Conservation (phyloP, 1,140 invertebrate genomes). For the Achatina immaculata region DNA sequence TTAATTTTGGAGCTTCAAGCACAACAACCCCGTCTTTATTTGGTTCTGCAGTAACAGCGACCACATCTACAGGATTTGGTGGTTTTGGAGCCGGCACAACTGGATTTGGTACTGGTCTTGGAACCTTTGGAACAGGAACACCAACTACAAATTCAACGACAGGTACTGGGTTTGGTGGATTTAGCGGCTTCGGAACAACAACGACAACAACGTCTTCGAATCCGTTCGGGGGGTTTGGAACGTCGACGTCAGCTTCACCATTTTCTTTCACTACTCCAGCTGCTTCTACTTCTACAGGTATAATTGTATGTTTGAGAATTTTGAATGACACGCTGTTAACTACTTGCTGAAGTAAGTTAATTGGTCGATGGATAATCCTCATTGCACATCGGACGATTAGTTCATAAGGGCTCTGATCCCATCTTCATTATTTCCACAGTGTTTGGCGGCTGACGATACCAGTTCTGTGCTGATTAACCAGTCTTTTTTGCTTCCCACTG, state of each 20-base stretch:
- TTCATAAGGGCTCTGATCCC: no score
- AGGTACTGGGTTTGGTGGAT: conserved; percentile 28
- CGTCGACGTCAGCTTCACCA: conserved; percentile 42
- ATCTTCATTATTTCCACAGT: no score
- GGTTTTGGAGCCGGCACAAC: conserved; percentile 32
- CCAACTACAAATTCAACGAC: conserved; percentile 34
- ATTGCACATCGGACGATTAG: no score
- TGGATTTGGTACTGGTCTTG: conserved; percentile 5
- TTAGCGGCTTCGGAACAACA: not conserved
- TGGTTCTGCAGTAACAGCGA: conserved; percentile 25
- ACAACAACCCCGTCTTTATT: conserved; percentile 40
- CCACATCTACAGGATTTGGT: conserved; percentile 30
- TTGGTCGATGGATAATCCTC: no score
- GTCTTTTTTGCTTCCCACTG: no score
- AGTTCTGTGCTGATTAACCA: no score
- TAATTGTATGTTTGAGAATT: no score
- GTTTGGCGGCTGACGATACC: no score
- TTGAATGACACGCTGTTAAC: no score
- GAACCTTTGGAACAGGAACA: conserved; percentile 27
- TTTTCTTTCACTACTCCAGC: conserved; percentile 40
- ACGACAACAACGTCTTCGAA: not conserved
- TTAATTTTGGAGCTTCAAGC: conserved; percentile 35
- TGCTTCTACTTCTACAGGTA: conserved; percentile 37
- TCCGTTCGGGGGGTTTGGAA: conserved; percentile 46
- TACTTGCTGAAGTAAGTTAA: no score